Base-by-base conservation (phyloP, 2,797 vertebrate genomes). In the Paedocypris micromegethes region DNA sequence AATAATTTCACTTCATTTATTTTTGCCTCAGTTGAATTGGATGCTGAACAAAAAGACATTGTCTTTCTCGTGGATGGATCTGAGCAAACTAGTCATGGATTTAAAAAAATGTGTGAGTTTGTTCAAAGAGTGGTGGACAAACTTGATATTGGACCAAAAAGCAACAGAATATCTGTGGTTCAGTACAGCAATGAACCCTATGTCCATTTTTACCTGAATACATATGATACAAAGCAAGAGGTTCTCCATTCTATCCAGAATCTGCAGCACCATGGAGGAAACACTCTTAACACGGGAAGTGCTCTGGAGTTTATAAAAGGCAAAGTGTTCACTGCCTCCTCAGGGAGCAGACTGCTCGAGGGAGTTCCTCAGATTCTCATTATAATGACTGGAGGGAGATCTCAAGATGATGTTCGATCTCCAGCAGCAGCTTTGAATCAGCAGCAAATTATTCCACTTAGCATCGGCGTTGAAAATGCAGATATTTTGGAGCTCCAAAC, bases 131-230 rank as follows among this genome's bases (percentile, higher is more conserved):
- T 93, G 4, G 87, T 92, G 2, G 85, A 78, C 52, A 84, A 70
- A 51, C 68, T 93, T 78, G 89, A 91, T 0, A 86, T 93, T 77
- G 87, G 88, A 65, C 84, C 85, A 0, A 88, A 87, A 67, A 80
- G 79, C 53, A 91, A 91, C 39, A 80, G 88, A 56, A 81, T 93
- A 45, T 90, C 90, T 0, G 89, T 93, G 70, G 85, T 93, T 47
- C 92, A 93, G 79, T 93, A 90, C 81, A 90, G 91, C 0, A 86
- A 85, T 4, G 87, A 90, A 3, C 80, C 88, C 42, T 77, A 50
- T 0, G 83, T 88, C 56, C 86, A 92, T 69, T 93, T 93, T 70
- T 79, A 89, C 54, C 80, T 93, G 48, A 93, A 92, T 0, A 83
- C 86, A 3, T 76, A 92, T 67, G 79, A 86, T 61, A 91, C 86